Evolutionary conservation across 2,797 vertebrate species (phyloP), one percentile per base, ranked within the genome.

Genomic region (Typhlichthys subterraneus): DNA sequence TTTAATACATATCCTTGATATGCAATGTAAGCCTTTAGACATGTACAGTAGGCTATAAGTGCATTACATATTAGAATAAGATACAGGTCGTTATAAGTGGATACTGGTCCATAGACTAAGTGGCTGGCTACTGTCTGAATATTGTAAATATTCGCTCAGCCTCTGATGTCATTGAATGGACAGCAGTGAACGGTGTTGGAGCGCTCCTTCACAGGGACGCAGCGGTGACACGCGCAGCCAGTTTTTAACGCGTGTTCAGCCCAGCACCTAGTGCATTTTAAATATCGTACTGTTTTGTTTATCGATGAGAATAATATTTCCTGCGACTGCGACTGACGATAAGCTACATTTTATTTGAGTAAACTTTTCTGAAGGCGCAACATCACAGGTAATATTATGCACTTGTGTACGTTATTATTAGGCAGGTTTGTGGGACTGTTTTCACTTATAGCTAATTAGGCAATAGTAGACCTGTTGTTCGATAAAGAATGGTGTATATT

Each of bases 151-250:
- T 75, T 76, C 75, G 65, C 73, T 75, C 69, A 80, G 55, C 71
- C 79, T 87, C 85, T 93, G 89, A 92, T 90, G 88, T 91, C 91
- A 90, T 79, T 81, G 80, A 76, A 59, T 79, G 84, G 83, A 83
- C 85, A 79, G 82, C 81, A 9, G 38, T 42, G 38, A 42, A 76
- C 83, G 77, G 81, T 77, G 78, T 84, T 80, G 64, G 77, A 85
- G 83, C 69, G 82, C 79, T 81, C 86, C 81, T 70, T 68, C 67
- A 59, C 69, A 73, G 81, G 87, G 66, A 80, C 83, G 73, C 77
- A 85, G 75, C 73, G 48, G 81, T 81, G 79, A 60, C 75, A 77
- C 87, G 70, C 71, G 9, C 75, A 72, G 70, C 17, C 62, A 19
- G 13, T 75, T 45, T 45, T 65, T 57, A 42, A 52, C 67, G 72